phyloP scores from a whole-genome alignment of 2,797 vertebrate species.

The Rhynchonycteris naso region DNA sequence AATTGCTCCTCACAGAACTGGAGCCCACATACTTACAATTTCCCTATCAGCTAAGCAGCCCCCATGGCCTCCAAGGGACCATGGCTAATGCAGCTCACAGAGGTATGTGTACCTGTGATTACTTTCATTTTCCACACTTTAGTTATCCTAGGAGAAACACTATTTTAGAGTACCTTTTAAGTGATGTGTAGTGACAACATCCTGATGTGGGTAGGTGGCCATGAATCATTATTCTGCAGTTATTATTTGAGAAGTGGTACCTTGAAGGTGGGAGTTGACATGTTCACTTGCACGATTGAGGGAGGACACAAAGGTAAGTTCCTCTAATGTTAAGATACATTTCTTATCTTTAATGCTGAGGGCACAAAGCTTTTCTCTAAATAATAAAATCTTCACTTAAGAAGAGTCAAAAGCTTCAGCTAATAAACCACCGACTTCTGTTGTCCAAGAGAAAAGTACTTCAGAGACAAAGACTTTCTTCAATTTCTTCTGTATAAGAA shows the following conservation, averaged over 20 bases:
- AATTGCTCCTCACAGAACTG: constrained; percentile 77
- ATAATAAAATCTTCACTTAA: constrained; percentile 1
- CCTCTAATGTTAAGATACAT: background rate
- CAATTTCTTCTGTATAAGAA: background rate
- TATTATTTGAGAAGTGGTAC: constrained; percentile 44
- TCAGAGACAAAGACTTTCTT: background rate
- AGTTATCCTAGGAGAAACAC: constrained; percentile 7
- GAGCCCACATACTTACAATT: constrained; percentile 71
- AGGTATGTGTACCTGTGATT: constrained; percentile 40
- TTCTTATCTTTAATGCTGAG: constrained; percentile 12
- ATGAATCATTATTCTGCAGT: constrained; percentile 30
- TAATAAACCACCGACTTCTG: background rate
- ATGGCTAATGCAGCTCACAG: constrained; percentile 39
- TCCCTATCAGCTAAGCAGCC: constrained; percentile 78
- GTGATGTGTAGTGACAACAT: constrained; percentile 48
- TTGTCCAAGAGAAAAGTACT: background rate
- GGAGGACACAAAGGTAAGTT: background rate
- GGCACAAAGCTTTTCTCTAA: background rate
- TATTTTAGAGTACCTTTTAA: constrained; percentile 57
- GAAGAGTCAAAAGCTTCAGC: background rate
- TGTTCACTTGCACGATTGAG: background rate
- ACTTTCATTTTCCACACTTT: constrained; percentile 60
- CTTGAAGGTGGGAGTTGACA: background rate
- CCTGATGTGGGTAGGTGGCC: constrained; percentile 60
- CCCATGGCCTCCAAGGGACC: constrained; percentile 39